Conservation (phyloP, 2,113 vertebrate genomes). For the Petrocephalus zakoni region DNA sequence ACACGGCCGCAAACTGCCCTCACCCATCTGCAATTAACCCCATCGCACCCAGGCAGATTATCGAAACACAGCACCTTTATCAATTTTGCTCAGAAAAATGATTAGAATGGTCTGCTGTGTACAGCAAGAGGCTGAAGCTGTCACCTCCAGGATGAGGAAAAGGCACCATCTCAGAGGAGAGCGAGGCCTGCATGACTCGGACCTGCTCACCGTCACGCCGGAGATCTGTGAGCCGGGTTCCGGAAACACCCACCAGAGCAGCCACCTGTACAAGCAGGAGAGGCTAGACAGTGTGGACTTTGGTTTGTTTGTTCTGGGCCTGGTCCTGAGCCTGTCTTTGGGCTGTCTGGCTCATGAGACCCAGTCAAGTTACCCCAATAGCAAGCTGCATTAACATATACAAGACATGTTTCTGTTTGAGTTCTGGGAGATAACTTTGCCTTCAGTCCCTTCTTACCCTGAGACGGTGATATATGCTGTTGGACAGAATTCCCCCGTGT, state of each 20-base stretch:
- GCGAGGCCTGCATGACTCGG: not conserved
- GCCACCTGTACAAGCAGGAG: not conserved
- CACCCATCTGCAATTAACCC: not conserved
- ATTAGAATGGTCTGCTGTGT: not conserved
- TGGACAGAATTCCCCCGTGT: not conserved
- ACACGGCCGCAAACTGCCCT: not conserved
- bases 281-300: not conserved
- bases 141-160: not conserved
- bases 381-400: not conserved
- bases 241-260: not conserved
- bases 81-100: not conserved
- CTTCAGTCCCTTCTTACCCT: not conserved
- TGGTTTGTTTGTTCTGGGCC: not conserved
- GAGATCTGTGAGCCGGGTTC: not conserved
- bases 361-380: not conserved
- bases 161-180: not conserved
- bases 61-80: not conserved
- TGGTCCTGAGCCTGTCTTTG: not conserved
- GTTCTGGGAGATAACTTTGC: not conserved
- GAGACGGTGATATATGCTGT: not conserved
- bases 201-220: not conserved
- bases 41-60: not conserved
- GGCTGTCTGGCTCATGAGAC: not conserved
- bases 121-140: not conserved
- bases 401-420: not conserved